Conservation (phyloP, 2,888 invertebrate genomes). For the Eubasilissa splendida region DNA sequence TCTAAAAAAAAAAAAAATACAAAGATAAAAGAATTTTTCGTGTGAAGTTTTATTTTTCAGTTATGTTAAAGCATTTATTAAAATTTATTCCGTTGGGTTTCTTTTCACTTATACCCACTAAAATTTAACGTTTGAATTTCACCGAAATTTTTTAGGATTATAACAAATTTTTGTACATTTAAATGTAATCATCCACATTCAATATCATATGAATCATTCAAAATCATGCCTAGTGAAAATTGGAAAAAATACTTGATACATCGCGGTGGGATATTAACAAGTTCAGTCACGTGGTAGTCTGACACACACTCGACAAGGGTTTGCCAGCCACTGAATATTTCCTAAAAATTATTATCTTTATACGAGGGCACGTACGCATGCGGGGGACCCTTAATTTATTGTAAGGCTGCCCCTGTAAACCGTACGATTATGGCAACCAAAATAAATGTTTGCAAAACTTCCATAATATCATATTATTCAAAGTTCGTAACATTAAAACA, state of each 20-base stretch:
- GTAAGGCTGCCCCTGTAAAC: conserved; percentile 32
- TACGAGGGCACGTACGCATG: conserved; percentile 37
- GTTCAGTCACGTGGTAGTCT: conserved; percentile 27
- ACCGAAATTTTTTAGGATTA: conserved; percentile 17
- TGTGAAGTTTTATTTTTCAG: conserved; percentile 14
- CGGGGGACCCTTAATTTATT: conserved; percentile 37
- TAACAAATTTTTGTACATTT: conserved; percentile 15
- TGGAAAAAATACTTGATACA: conserved; percentile 14
- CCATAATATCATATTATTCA: no score
- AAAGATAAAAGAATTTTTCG: no score
- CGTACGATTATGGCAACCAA: not conserved
- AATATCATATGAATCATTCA: no score
- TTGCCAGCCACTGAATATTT: conserved; percentile 32
- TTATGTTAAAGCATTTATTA: conserved; percentile 19
- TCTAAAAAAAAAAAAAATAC: no score
- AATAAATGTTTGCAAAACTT: not conserved
- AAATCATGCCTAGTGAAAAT: not conserved
- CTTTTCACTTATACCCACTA: not conserved
- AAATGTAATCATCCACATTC: not conserved
- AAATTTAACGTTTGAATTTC: conserved; percentile 27
- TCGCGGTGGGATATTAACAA: not conserved
- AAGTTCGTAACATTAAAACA: no score
- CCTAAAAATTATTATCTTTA: conserved; percentile 37
- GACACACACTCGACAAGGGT: conserved; percentile 42
- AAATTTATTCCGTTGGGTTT: conserved; percentile 25